Evolutionary conservation across 2,888 invertebrate genomes (phyloP).

Genomic region (Linnaemya vulpina): DNA sequence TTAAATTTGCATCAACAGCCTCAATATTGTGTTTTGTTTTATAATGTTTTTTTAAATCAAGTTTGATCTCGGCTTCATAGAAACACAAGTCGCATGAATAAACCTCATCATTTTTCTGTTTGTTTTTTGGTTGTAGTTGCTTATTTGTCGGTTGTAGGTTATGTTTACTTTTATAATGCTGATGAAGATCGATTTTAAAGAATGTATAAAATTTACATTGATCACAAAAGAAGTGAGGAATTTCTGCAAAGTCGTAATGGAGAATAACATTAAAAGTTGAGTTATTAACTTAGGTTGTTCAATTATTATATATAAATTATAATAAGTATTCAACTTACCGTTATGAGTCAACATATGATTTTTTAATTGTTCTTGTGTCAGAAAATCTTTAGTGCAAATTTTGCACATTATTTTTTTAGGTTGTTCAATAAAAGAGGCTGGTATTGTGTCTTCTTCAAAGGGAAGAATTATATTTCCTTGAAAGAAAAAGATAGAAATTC

Average conservation of each 20-base stretch:
- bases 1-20: constrained; percentile 75
- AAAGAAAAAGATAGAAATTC: not conserved
- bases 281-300: too few relatives aligned
- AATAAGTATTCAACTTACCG: constrained; percentile 65
- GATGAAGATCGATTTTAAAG: constrained; percentile 77
- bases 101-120: constrained; percentile 58
- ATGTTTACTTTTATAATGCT: constrained; percentile 77
- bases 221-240: constrained; percentile 80
- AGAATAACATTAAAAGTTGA: not conserved
- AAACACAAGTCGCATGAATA: constrained; percentile 78
- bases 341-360: constrained; percentile 74
- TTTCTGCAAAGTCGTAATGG: constrained; percentile 73
- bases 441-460: constrained; percentile 59
- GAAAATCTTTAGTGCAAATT: constrained; percentile 72
- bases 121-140: constrained; percentile 74
- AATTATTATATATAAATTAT: too few relatives aligned
- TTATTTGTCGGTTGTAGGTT: constrained; percentile 73
- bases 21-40: constrained; percentile 74
- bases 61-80: constrained; percentile 74
- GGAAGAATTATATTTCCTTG: constrained; percentile 36
- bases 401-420: constrained; percentile 71
- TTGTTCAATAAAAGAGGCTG: constrained; percentile 56
- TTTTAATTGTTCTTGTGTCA: constrained; percentile 72
- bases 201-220: constrained; percentile 77
- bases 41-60: constrained; percentile 76